Evolutionary conservation across 2,888 invertebrate genomes (phyloP), one percentile per base, ranked within the genome.

Genomic region (Diarsia brunnea): DNA sequence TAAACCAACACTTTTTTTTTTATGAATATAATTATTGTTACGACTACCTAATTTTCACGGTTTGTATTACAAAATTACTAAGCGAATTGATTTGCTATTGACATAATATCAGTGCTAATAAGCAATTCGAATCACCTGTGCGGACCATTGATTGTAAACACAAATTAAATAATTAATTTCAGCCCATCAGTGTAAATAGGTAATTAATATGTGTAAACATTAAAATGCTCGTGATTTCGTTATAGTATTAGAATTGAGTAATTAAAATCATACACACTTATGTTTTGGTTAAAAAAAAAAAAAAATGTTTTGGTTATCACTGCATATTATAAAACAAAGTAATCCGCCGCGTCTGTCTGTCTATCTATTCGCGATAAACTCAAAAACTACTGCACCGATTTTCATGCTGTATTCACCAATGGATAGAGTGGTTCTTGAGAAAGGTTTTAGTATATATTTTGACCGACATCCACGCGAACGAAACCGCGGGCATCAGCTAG

Each of bases 121-220:
- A 61, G n/a, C 69, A 5, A 38, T 68, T 24, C 24, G 24, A 61
- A 24, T 49, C 73, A 69, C 38, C 27, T 70, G 70, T 51, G 67
- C 64, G 58, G 53, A 72, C 47, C 68, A 78, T 43, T 60, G 27
- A 60, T 53, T 70, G 43, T 49, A 24, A 78, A 60, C 47, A 70
- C 45, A 45, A 43, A 73, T 78, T 70, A 78, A 70, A 78, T 78
- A 24, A 68, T 58, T 64, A 53, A 83, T 73, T 49, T 73, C 24
- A 27, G 19, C 12, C 14, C 49, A 16, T 51, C 14, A 64, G 51
- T 61, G 49, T 73, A 70, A 78, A 69, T 47, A 45, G 16, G 8
- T 3, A 68, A 49, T 45, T 49, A n/a, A 43, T 43, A 60, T 38
- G 31, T 53, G 43, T 24, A n/a, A 24, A 31, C 27, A 49, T 21